Conservation (phyloP, 2,797 vertebrate genomes). For the Tokudaia tokunoshimensis region DNA sequence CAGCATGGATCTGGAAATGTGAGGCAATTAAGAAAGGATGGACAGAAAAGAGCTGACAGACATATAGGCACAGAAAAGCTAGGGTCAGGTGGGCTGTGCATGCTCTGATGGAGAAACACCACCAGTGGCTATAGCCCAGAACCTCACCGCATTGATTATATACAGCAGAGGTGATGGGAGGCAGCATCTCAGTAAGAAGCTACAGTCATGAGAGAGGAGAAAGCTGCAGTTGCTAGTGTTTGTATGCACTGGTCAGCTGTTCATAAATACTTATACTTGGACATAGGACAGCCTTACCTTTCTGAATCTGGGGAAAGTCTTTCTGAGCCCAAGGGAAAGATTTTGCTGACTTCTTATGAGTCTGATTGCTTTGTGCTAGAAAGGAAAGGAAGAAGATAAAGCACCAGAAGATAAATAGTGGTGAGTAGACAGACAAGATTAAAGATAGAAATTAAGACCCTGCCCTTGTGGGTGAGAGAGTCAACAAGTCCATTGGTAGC, state of each 20-base stretch:
- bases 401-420: neutral
- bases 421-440: neutral
- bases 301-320: neutral
- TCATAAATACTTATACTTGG: too few relatives aligned
- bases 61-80: neutral
- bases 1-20: neutral
- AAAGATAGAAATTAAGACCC: neutral
- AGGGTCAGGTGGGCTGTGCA: too few relatives aligned
- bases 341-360: neutral
- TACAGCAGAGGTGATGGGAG: too few relatives aligned
- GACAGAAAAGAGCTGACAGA: neutral
- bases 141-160: too few relatives aligned
- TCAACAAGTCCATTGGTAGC: neutral
- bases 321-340: neutral
- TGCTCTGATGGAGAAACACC: neutral
- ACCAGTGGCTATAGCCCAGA: neutral
- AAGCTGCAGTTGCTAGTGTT: neutral
- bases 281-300: neutral
- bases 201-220: neutral
- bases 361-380: neutral
- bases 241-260: neutral
- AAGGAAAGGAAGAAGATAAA: neutral
- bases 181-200: neutral
- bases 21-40: neutral
- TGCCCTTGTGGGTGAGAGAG: neutral